phyloP scores from a whole-genome alignment of 2,888 invertebrate species.

The Bellardia bayeri region DNA sequence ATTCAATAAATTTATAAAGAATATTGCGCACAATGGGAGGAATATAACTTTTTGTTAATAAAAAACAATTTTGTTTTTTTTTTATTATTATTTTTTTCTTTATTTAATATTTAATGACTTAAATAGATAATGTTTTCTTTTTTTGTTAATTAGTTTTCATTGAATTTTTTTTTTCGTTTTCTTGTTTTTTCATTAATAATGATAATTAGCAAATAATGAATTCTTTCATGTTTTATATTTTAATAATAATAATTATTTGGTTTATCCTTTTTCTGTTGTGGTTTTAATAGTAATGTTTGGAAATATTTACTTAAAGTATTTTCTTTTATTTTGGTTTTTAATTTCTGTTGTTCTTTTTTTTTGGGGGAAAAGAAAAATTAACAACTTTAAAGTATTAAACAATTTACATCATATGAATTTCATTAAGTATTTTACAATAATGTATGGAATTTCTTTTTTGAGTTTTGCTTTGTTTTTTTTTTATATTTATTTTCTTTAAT shows the following conservation, averaged over 20 bases:
- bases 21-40: not conserved
- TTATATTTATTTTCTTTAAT: conserved; percentile 32
- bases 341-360: conserved; percentile 48
- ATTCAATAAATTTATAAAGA: not conserved
- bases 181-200: conserved; percentile 66
- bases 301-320: conserved; percentile 72
- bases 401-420: conserved; percentile 71
- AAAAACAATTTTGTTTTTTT: not conserved
- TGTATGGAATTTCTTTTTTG: conserved; percentile 49
- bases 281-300: conserved; percentile 76
- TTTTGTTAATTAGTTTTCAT: conserved; percentile 68
- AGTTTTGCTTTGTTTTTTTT: conserved; percentile 5
- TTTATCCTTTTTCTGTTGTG: conserved; percentile 42
- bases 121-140: conserved; percentile 70
- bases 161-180: conserved; percentile 49
- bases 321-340: conserved; percentile 29
- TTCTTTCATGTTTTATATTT: conserved; percentile 62
- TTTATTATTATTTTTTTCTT: conserved; percentile 67
- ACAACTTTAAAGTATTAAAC: conserved; percentile 63
- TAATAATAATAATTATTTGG: conserved; percentile 69
- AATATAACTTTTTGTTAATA: not conserved
- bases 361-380: conserved; percentile 52
- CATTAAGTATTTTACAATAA: conserved; percentile 72
- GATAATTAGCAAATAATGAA: conserved; percentile 75
- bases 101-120: conserved; percentile 73